These are phyloP conservation scores for Diprion similis DNA, from an alignment of 1,140 invertebrate species.

Conservation along the genomic window DNA sequence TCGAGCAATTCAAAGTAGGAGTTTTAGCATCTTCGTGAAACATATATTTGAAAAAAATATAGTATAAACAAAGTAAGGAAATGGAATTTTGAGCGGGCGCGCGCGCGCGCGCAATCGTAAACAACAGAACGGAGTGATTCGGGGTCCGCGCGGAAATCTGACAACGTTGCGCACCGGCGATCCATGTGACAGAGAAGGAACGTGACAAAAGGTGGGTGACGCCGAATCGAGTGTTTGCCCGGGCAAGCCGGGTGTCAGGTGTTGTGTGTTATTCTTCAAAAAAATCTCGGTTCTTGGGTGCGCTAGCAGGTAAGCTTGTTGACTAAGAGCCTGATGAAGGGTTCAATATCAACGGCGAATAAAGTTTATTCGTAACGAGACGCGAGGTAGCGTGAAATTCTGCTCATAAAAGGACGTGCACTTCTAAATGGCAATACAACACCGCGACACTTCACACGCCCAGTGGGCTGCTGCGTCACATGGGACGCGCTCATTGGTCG, in stretches of 20 bases:
- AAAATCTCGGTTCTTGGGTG: too few species aligned
- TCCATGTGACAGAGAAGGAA: constrained; percentile 61
- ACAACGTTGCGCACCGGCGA: constrained; percentile 39
- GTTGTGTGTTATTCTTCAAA: constrained; percentile 24
- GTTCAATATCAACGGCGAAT: too few species aligned
- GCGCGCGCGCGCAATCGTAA: constrained; percentile 49
- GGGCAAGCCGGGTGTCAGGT: constrained; percentile 54
- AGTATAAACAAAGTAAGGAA: background rate
- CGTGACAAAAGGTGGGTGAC: constrained; percentile 54
- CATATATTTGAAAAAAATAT: background rate
- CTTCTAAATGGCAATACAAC: constrained; percentile 26
- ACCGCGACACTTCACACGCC: constrained; percentile 41
- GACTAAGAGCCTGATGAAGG: too few species aligned
- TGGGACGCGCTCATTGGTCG: constrained; percentile 60
- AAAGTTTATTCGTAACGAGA: too few species aligned
- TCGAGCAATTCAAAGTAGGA: too few species aligned
- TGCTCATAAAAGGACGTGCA: constrained; percentile 14
- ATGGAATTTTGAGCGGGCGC: constrained; percentile 10
- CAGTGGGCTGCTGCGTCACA: constrained; percentile 58
- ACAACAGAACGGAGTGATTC: constrained; percentile 38
- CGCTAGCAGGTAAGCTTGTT: too few species aligned
- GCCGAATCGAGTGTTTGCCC: constrained; percentile 51
- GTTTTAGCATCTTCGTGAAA: background rate
- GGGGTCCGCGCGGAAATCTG: constrained; percentile 24
- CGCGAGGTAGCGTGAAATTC: too few species aligned